A percentile compares a stretch with the other conserved stretches of the same genome.
These are phyloP conservation scores for Brachymystax lenok DNA, from an alignment of 2,797 vertebrate genomes.

Conservation along the genomic window DNA sequence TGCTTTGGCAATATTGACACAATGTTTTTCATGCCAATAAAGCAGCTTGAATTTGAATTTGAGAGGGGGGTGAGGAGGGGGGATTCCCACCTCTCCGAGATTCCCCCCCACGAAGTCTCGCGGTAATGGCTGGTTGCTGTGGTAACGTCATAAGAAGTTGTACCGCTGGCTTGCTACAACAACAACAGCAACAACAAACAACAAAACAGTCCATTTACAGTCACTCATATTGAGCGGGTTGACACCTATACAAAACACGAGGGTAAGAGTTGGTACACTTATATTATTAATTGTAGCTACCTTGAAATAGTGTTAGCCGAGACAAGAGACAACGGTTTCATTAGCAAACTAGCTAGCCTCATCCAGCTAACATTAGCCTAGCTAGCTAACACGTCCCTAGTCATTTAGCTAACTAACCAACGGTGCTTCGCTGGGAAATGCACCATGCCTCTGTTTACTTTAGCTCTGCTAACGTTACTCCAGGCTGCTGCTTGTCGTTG, in stretches of 20 bases:
- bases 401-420: background rate
- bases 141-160: slow-evolving; percentile 16
- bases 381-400: background rate
- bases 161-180: background rate
- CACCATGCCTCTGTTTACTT: no score
- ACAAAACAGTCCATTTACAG: no score
- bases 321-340: background rate
- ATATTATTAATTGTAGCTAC: background rate
- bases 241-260: background rate
- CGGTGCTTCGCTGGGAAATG: no score
- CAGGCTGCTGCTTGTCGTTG: background rate
- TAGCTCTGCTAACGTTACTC: no score
- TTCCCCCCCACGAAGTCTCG: slow-evolving; percentile 11
- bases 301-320: no score
- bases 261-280: slow-evolving; percentile 8
- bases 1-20: no score
- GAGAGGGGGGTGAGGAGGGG: no score
- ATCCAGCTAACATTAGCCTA: background rate
- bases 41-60: no score
- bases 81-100: no score
- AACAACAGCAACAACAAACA: background rate
- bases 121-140: slow-evolving; percentile 24
- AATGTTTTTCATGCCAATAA: no score
- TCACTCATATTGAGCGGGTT: background rate
- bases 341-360: background rate